Percentiles rank a stretch among this genome's conserved stretches.
phyloP scores from a whole-genome alignment of 2,113 vertebrate species.

The Charina bottae region DNA sequence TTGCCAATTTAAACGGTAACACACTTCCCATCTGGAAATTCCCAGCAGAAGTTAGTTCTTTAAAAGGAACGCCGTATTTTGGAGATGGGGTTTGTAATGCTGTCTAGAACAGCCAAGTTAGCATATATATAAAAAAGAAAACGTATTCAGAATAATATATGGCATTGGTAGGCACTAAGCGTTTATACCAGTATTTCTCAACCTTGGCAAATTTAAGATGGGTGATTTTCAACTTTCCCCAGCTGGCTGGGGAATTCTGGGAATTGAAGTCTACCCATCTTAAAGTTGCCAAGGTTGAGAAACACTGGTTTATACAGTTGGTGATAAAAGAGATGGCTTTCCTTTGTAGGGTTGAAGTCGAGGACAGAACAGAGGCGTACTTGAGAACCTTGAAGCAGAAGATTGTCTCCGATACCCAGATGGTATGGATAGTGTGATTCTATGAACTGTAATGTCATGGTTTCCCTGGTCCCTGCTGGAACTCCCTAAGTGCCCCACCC shows the following conservation, averaged over 20 bases:
- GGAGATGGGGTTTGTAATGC: not conserved
- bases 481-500: not conserved
- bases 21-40: not conserved
- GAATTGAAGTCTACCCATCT: not conserved
- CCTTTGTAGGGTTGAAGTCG: slow-evolving; percentile 84
- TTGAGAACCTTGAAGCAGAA: slow-evolving; percentile 83
- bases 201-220: not conserved
- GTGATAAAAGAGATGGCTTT: not conserved
- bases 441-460: not conserved
- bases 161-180: not conserved
- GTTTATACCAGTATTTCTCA: not conserved
- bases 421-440: slow-evolving; percentile 75
- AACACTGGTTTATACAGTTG: not conserved
- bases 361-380: slow-evolving; percentile 87
- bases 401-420: slow-evolving; percentile 80
- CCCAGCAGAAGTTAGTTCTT: not conserved
- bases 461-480: not conserved
- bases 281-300: not conserved
- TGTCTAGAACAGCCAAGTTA: not conserved
- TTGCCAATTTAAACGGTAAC: not conserved
- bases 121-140: not conserved
- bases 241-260: no score
- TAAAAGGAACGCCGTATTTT: not conserved
- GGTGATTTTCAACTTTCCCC: not conserved
- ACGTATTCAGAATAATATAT: no score